phyloP scores from a whole-genome alignment of 2,888 invertebrate species.

The Vanessa cardui region DNA sequence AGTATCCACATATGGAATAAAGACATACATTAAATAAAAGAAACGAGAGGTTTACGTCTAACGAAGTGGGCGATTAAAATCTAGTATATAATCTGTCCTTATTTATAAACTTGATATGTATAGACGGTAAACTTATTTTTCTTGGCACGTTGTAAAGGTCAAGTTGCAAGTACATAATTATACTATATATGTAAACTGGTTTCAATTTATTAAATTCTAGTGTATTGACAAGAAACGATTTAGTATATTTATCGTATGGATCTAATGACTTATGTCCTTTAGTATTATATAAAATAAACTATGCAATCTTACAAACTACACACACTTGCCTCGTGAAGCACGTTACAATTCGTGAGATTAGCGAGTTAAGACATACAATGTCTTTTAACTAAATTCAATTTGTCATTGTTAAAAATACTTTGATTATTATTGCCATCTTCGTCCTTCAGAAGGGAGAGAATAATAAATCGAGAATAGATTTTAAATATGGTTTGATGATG shows the following conservation, averaged over 20 bases:
- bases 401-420: not conserved
- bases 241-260: too few relatives aligned
- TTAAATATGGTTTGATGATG: not conserved
- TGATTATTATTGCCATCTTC: not conserved
- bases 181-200: slow-evolving; percentile 5
- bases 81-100: not conserved
- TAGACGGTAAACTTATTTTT: slow-evolving; percentile 2
- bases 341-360: too few relatives aligned
- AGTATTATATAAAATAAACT: too few relatives aligned
- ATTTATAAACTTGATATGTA: slow-evolving; percentile 1
- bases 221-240: too few relatives aligned
- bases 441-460: not conserved
- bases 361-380: too few relatives aligned
- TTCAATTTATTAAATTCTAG: not conserved
- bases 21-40: too few relatives aligned
- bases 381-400: not conserved
- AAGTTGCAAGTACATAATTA: not conserved
- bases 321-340: too few relatives aligned
- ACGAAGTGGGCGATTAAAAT: too few relatives aligned
- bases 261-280: too few relatives aligned
- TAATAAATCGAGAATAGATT: not conserved
- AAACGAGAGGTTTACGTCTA: too few relatives aligned
- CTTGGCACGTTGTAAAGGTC: not conserved
- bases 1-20: not conserved
- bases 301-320: too few relatives aligned